These are phyloP conservation scores for Pollimyrus isidori DNA, from an alignment of 2,113 vertebrate genomes.

Conservation along the genomic window DNA sequence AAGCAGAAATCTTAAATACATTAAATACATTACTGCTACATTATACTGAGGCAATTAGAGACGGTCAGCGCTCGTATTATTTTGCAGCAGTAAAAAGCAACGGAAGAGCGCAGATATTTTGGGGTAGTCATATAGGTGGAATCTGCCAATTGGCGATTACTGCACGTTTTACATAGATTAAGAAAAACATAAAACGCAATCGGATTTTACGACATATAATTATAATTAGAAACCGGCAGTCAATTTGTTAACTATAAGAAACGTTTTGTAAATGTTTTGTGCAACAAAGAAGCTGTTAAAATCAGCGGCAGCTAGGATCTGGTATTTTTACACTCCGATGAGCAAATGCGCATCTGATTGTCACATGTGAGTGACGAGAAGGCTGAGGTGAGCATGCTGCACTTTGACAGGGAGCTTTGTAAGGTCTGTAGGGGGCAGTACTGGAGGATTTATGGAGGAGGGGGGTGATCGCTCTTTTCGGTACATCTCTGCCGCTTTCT, in stretches of 20 bases:
- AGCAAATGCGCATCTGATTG: not conserved
- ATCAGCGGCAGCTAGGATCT: not conserved
- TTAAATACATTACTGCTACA: constrained; percentile 16
- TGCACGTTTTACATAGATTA: not conserved
- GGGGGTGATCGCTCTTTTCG: not conserved
- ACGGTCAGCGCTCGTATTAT: not conserved
- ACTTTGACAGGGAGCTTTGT: not conserved
- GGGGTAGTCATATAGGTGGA: not conserved
- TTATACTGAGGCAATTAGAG: not conserved
- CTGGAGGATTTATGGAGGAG: not conserved
- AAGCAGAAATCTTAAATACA: constrained; percentile 8
- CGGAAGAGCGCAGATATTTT: not conserved
- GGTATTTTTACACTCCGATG: constrained; percentile 1
- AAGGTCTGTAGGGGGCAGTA: not conserved
- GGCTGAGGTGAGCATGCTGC: not conserved
- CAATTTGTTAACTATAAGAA: not conserved
- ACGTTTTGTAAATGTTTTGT: not conserved
- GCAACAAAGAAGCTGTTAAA: not conserved
- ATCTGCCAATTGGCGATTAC: not conserved
- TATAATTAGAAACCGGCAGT: not conserved
- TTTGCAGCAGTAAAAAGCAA: not conserved
- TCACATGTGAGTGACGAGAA: not conserved
- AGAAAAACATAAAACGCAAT: not conserved
- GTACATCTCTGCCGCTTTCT: not conserved
- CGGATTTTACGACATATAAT: not conserved